These are phyloP conservation scores for Lindbergichthys nudifrons DNA, from an alignment of 2,797 vertebrate genomes.

Conservation along the genomic window DNA sequence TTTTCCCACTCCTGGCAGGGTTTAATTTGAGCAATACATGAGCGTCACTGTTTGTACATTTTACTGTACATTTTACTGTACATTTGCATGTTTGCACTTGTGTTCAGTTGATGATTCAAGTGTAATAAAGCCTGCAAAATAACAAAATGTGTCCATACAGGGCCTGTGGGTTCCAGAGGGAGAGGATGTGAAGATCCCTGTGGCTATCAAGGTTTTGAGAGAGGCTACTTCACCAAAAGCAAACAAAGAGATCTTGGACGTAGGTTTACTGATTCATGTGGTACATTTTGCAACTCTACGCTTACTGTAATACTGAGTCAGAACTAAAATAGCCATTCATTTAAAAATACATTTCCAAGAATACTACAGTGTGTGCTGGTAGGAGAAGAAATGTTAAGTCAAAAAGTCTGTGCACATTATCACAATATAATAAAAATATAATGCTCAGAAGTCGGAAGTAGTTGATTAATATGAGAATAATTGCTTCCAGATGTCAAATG, in stretches of 20 bases:
- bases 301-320: constrained; percentile 40
- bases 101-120: constrained; percentile 25
- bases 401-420: not conserved
- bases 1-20: not conserved
- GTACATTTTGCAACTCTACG: not conserved
- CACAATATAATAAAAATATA: constrained; percentile 15
- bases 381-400: constrained; percentile 23
- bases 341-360: constrained; percentile 22
- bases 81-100: constrained; percentile 17
- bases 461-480: constrained; percentile 10
- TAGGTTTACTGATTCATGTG: constrained; percentile 81
- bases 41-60: constrained; percentile 10
- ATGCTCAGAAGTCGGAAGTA: not conserved
- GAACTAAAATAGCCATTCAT: constrained; percentile 15
- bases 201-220: constrained; percentile 97
- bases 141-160: constrained; percentile 75
- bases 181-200: constrained; percentile 98
- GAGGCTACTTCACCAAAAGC: constrained; percentile 97
- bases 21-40: not conserved
- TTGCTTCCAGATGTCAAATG: constrained; percentile 24
- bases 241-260: constrained; percentile 98
- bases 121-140: constrained; percentile 34
- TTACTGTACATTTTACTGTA: constrained; percentile 16
- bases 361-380: constrained; percentile 6
- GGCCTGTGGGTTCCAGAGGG: constrained; percentile 99